Evolutionary conservation across 2,797 vertebrate genomes (phyloP), one percentile per base, ranked within the genome.

Genomic region (Notolepis coatsorum): DNA sequence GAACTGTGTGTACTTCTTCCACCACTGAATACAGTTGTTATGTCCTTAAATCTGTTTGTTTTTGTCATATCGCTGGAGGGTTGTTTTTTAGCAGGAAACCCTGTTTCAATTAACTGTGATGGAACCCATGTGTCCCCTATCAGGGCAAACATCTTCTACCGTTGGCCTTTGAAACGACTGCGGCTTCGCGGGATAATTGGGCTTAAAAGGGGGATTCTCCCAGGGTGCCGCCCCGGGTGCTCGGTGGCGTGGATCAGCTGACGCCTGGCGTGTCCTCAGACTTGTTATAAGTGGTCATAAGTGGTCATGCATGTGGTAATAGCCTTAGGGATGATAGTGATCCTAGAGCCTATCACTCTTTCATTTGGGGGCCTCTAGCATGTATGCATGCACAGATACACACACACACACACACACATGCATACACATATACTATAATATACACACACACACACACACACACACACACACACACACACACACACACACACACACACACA

Each of bases 21-120:
- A n/a, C n/a, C n/a, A n/a, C n/a, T n/a, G n/a, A n/a, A n/a, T n/a
- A 48, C 77, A 85, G 77, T 89, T 88, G 76, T 79, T 83, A 81
- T 91, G 79, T 84, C 81, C 87, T 84, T 84, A 85, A 85, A 85
- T 86, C 76, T 83, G 88, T 91, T 91, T 85, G 73, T 90, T 89
- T 69, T 90, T 89, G 84, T 86, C 84, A 75, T 80, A 67, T 82
- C 77, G 90, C 90, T 84, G 54, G 31, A 13, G 87, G 82, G 46
- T 71, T 82, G 74, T 88, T 86, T 86, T 77, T 85, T 75, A 24
- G 61, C 43, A 77, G 67, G 78, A 82, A 91, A 90, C 87, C 61
- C 81, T 88, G 89, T 85, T 91, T 91, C 86, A 90, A 88, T 90
- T 90, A 89, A 75, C 57, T 61, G 60, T 90, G 88, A 92, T 91